Conservation (phyloP, 2,888 invertebrate species). For the Apamea epomidion region DNA sequence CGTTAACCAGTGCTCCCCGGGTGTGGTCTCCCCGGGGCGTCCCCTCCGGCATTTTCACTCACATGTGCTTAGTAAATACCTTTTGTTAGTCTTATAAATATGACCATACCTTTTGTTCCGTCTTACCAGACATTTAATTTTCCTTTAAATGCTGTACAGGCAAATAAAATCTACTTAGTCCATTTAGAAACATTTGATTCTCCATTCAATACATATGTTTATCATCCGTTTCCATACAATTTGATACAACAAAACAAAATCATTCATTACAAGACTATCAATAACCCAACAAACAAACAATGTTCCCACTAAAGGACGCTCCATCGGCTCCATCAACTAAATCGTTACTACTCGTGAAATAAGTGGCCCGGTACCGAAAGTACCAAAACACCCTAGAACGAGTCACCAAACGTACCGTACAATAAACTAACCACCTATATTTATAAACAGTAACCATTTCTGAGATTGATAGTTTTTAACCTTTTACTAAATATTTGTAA, state of each 20-base stretch:
- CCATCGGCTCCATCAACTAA: slow-evolving; percentile 21
- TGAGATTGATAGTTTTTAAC: slow-evolving; percentile 29
- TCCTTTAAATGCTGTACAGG: neutral
- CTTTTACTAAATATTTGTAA: slow-evolving; percentile 22
- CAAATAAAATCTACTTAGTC: neutral
- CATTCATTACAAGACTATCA: slow-evolving; percentile 34
- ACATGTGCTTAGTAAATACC: neutral
- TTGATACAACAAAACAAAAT: neutral
- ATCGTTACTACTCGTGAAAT: slow-evolving; percentile 38
- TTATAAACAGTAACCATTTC: slow-evolving; percentile 13
- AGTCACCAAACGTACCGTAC: slow-evolving; percentile 37
- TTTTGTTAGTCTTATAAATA: neutral
- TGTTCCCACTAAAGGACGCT: slow-evolving; percentile 8
- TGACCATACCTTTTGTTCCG: neutral
- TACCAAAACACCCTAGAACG: slow-evolving; percentile 33
- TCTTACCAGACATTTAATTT: too few species aligned
- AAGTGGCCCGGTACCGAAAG: slow-evolving; percentile 52
- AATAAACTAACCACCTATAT: slow-evolving; percentile 34
- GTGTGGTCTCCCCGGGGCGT: too few species aligned
- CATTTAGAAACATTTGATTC: neutral
- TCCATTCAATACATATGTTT: neutral
- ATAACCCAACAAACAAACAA: slow-evolving; percentile 26
- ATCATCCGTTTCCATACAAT: slow-evolving; percentile 1
- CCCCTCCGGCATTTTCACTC: too few species aligned
- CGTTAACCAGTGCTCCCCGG: too few species aligned